Evolutionary conservation across 2,888 invertebrate genomes (phyloP).

Genomic region (Phortica magna): DNA sequence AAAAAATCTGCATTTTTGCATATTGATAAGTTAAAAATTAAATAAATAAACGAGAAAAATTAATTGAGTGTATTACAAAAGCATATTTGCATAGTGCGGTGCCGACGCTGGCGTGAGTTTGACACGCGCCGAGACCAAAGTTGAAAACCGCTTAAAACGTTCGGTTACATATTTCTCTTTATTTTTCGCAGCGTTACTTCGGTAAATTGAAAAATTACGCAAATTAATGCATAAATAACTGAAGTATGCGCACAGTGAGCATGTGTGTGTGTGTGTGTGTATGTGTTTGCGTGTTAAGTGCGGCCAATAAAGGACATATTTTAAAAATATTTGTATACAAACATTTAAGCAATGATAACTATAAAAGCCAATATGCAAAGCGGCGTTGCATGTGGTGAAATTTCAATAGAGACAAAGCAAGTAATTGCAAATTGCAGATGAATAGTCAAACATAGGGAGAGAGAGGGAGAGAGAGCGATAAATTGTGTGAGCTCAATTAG

Average conservation of each 20-base stretch:
- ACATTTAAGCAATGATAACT: too few species aligned
- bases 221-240: constrained; percentile 32
- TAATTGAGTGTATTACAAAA: constrained; percentile 62
- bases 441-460: background rate
- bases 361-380: too few species aligned
- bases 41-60: constrained; percentile 39
- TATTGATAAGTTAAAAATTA: background rate
- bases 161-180: background rate
- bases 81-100: constrained; percentile 56
- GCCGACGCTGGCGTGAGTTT: constrained; percentile 23
- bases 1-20: background rate
- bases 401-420: too few species aligned
- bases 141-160: background rate
- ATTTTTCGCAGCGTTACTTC: background rate
- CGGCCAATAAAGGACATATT: background rate
- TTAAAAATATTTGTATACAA: too few species aligned
- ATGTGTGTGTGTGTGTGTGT: background rate
- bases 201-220: constrained; percentile 21
- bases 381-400: too few species aligned
- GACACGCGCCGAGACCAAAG: background rate
- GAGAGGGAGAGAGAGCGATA: background rate
- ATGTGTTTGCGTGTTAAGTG: background rate
- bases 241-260: background rate
- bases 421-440: too few species aligned
- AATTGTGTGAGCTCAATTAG: too few species aligned